Evolutionary conservation across 1,140 invertebrate species (phyloP), one percentile per base, ranked within the genome.

Genomic region (Mycetomoellerius zeteki): DNA sequence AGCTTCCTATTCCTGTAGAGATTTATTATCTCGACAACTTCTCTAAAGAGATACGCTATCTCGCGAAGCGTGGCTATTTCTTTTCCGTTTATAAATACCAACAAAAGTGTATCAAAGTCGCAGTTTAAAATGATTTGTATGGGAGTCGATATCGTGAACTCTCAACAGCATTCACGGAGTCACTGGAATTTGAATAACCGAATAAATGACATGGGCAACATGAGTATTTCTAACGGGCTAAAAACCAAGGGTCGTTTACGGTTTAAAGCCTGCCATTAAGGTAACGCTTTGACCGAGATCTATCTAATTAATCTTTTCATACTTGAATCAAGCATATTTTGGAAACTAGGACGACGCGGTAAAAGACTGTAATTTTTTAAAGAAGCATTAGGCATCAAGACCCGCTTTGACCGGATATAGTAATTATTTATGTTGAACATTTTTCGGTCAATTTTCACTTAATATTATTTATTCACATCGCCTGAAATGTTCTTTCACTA

Each of bases 21-120:
- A 84, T 84, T 84, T 84, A 84, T 84, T 73, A 84, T 84, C 69
- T 60, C 69, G 80, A 60, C 65, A 50, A 82, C 67, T 84, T 75
- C 54, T 75, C 56, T 84, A 84, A 84, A 84, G 56, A 84, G 80
- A 60, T 60, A 84, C 80, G 24, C 58, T 82, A 73, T 82, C 80
- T 82, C 80, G 16, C 54, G 52, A 47, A 72, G 65, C 52, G 33
- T n/a, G 64, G 10, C 30, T 69, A n/a, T 54, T 16, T 16, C 72
- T 62, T 43, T 43, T 14, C 21, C 47, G 37, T 47, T 60, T 50
- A 47, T 73, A 84, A 84, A 60, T 47, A 43, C 21, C 54, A 73
- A 84, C 47, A 84, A 73, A 43, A 43, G 6, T 69, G 65, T 30
- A 52, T 52, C 77, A 54, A 69, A 81, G 47, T 54, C 47, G 47